Conservation (phyloP, 2,888 invertebrate genomes). For the Argynnis bischoffii region DNA sequence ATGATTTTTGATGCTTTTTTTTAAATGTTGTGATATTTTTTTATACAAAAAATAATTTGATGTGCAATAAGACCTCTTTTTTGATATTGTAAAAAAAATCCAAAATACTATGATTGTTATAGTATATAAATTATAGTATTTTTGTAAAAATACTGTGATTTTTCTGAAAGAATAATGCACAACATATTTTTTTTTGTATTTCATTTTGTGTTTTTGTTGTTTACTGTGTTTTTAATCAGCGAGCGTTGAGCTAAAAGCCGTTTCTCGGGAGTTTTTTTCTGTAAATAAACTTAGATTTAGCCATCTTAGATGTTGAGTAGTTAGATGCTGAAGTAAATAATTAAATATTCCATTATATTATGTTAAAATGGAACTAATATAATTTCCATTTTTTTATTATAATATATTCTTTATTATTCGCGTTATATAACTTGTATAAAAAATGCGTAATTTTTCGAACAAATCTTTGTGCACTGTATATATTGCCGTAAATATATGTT, state of each 20-base stretch:
- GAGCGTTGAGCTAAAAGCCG: conserved; percentile 54
- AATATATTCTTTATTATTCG: neutral
- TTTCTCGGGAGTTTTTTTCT: conserved; percentile 34
- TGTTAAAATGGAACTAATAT: neutral
- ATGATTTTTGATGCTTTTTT: conserved; percentile 2
- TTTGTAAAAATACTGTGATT: too few species aligned
- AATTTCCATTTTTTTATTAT: neutral
- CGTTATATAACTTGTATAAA: too few species aligned
- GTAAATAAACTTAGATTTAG: conserved; percentile 42
- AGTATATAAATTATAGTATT: too few species aligned
- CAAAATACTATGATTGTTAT: too few species aligned
- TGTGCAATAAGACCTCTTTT: neutral
- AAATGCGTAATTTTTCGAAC: too few species aligned
- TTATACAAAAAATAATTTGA: neutral
- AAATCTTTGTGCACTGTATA: too few species aligned
- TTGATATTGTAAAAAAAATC: too few species aligned
- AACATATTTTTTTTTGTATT: conserved; percentile 33
- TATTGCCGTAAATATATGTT: too few species aligned
- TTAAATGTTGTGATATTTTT: conserved; percentile 7
- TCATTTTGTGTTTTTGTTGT: conserved; percentile 45
- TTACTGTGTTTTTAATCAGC: conserved; percentile 60
- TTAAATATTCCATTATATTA: too few species aligned
- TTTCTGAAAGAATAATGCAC: neutral
- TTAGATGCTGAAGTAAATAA: conserved; percentile 22
- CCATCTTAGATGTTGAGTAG: conserved; percentile 23